Evolutionary conservation across 2,113 vertebrate genomes (phyloP), one percentile per base, ranked within the genome.

Genomic region (Hemibagrus wyckioides): DNA sequence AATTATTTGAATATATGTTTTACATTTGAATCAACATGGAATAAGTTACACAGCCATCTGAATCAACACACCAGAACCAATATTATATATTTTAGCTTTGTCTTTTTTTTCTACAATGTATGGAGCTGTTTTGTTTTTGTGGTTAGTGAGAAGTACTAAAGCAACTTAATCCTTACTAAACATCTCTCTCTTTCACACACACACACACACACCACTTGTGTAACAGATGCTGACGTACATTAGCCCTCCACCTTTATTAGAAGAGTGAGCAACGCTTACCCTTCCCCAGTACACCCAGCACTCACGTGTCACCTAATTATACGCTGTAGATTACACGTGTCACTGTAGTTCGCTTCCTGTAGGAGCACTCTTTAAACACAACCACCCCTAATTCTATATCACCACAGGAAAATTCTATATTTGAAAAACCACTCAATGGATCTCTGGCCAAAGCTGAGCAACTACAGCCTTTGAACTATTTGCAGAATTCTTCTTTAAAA

Each of bases 271-370:
- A 88, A 30, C 33, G 75, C 79, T 69, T 67, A n/a, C 50, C 71
- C 79, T 85, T 87, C 83, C 77, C 44, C 75, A 75, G 71, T 57
- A 17, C 23, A 33, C 77, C n/a, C 25, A 83, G 67, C 61, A 30
- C 56, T 86, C 81, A 86, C 28, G 28, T 87, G 79, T 89, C 36
- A 65, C 56, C 23, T 89, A 88, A 91, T 91, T 91, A 90, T 76
- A 91, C 44, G 80, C 52, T 77, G 59, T 33, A 88, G 84, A 86
- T 86, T 84, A 54, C 73, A 67, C n/a, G 48, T 36, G 39, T 71
- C n/a, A 36, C 63, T 41, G 9, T 61, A 69, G 48, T 67, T 85
- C 65, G 5, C 44, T 59, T 7, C 30, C 25, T 50, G 75, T 77
- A 57, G 83, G 36, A 76, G 30, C 14, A 75, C 15, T n/a, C 13